Evolutionary conservation across 1,140 invertebrate genomes (phyloP), one percentile per base, ranked within the genome.

Genomic region (Pygmarrhopalites habei): DNA sequence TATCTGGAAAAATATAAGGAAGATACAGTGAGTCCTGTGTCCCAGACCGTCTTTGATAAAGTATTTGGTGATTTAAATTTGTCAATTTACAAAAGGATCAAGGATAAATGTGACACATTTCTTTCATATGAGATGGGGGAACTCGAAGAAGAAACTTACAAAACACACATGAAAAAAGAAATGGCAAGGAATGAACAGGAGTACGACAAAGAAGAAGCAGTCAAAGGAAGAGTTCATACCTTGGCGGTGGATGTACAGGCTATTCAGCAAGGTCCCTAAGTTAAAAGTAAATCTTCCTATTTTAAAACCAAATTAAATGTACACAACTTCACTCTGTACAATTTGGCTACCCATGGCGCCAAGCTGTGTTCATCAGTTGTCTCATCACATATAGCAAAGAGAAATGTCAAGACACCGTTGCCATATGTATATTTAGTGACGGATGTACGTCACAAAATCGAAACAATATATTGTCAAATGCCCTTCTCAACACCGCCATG

Each of bases 401-500:
- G 4, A 4, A n/a, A 7, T 46, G 44, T 19, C 21, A 4, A 4
- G 44, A 46, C 44, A 4, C 15, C 15, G 21, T n/a, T n/a, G 5
- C 44, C 21, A 46, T 46, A 14, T 14, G 7, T 21, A 10, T 46
- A n/a, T 46, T n/a, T 46, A 46, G 44, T 46, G 44, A 46, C n/a
- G 74, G 73, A 12, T 75, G 72, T 56, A 69, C 64, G 2, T 70
- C 71, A 26, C 74, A 77, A 69, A 77, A 76, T 52, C 60, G 75
- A 17, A 77, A 75, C 25, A 2, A 4, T 32, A 55, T 30, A 0
- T 21, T 67, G n/a, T 7, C 39, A 21, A 67, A 56, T 30, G 59
- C 52, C 17, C 30, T 65, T 14, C 26, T 65, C 19, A 2, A 61
- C 15, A 41, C 35, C 26, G 7, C 51, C 0, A 39, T 58, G 25